Evolutionary conservation across 2,888 invertebrate species (phyloP).

Genomic region (Phaonia tiefii): DNA sequence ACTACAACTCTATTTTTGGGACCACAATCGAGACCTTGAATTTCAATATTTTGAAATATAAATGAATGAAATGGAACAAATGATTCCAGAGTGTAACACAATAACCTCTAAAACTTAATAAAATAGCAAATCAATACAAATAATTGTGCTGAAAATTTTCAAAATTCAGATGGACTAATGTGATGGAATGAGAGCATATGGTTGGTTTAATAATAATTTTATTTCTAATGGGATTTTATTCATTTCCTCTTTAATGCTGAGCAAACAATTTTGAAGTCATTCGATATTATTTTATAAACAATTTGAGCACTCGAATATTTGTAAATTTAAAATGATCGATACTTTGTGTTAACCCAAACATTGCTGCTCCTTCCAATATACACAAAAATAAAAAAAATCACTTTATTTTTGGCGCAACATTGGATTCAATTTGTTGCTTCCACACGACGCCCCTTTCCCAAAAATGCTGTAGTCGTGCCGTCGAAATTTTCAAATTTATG

Average conservation of each 20-base stretch:
- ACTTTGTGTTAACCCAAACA: too few relatives aligned
- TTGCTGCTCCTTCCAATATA: too few relatives aligned
- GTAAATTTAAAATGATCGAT: too few relatives aligned
- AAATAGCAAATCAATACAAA: background rate
- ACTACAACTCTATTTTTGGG: background rate
- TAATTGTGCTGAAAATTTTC: background rate
- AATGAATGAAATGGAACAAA: background rate
- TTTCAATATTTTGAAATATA: background rate
- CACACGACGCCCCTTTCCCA: background rate
- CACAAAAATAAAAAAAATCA: too few relatives aligned
- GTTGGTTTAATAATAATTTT: too few relatives aligned
- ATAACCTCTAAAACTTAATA: background rate
- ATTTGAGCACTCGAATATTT: too few relatives aligned
- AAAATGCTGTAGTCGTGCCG: background rate
- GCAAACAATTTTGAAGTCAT: too few relatives aligned
- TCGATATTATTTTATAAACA: too few relatives aligned
- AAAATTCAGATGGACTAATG: background rate
- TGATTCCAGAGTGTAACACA: background rate
- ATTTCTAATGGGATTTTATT: too few relatives aligned
- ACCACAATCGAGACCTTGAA: background rate
- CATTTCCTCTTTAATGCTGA: too few relatives aligned
- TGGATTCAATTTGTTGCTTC: background rate
- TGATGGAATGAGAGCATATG: too few relatives aligned
- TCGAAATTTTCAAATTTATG: background rate
- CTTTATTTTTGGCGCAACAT: conserved; percentile 19